Conservation (phyloP, 2,113 vertebrate genomes). For the Lepisosteus osseus region DNA sequence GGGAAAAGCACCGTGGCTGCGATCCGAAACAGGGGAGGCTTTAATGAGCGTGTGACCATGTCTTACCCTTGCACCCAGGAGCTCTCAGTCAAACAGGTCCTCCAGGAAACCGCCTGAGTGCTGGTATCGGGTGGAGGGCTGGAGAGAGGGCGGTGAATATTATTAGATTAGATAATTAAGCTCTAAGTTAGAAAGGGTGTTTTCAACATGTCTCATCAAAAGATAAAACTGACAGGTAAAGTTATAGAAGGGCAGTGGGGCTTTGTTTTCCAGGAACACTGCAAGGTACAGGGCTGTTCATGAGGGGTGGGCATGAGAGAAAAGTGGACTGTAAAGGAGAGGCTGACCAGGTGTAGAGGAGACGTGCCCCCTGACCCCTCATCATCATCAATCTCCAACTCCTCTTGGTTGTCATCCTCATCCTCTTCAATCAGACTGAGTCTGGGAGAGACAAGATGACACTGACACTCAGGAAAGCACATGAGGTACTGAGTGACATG, state of each 20-base stretch:
- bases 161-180: too few species aligned
- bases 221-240: not conserved
- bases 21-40: too few species aligned
- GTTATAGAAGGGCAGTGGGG: not conserved
- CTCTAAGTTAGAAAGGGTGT: not conserved
- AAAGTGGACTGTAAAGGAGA: not conserved
- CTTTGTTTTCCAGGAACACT: not conserved
- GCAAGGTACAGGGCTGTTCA: too few species aligned
- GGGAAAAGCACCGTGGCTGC: too few species aligned
- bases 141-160: slow-evolving; percentile 13
- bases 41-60: too few species aligned
- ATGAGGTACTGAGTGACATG: not conserved
- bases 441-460: slow-evolving; percentile 32
- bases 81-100: slow-evolving; percentile 64
- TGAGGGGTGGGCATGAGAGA: not conserved
- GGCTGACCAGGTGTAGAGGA: slow-evolving; percentile 49
- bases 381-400: slow-evolving; percentile 48
- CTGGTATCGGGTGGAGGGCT: slow-evolving; percentile 54
- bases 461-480: not conserved
- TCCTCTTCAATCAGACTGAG: slow-evolving; percentile 52
- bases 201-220: not conserved
- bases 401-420: slow-evolving; percentile 30
- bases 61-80: slow-evolving; percentile 31
- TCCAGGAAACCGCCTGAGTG: slow-evolving; percentile 49
- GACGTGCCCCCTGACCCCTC: slow-evolving; percentile 34